Conservation (phyloP, 2,888 invertebrate genomes). For the Nomada flava region DNA sequence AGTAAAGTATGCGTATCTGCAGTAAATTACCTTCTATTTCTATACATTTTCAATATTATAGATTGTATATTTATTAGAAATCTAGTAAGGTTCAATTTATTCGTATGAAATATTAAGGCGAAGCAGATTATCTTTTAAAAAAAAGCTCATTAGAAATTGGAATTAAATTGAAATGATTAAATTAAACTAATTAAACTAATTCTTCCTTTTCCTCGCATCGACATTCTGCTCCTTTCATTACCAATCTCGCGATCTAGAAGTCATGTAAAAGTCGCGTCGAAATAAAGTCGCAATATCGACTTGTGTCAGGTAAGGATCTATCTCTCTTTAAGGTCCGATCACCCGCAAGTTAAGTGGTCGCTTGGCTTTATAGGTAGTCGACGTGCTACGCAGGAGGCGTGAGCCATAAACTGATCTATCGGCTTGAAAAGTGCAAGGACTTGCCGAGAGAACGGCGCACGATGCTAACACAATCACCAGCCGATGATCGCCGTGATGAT, state of each 20-base stretch:
- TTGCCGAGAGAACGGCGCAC: constrained; percentile 16
- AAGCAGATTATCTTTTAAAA: background rate
- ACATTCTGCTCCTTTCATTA: too few relatives aligned
- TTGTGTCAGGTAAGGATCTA: constrained; percentile 23
- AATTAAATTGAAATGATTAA: too few relatives aligned
- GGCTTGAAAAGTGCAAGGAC: constrained; percentile 46
- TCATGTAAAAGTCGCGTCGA: background rate
- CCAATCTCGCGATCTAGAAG: background rate
- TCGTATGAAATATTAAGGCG: background rate
- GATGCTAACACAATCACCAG: constrained; percentile 44
- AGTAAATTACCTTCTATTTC: too few relatives aligned
- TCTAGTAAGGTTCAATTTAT: background rate
- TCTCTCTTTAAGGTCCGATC: constrained; percentile 59
- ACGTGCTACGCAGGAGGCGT: constrained; percentile 53
- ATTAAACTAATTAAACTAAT: too few relatives aligned
- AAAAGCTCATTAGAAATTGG: background rate
- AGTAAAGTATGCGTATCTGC: too few relatives aligned
- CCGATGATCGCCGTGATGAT: constrained; percentile 52
- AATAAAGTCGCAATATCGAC: background rate
- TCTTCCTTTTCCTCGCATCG: too few relatives aligned
- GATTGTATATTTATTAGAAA: too few relatives aligned
- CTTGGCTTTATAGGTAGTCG: constrained; percentile 48
- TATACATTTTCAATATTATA: too few relatives aligned
- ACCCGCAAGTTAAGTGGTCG: constrained; percentile 54
- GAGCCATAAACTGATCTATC: constrained; percentile 59